Evolutionary conservation across 2,113 vertebrate species (phyloP).

Genomic region (Peromyscus californicus): DNA sequence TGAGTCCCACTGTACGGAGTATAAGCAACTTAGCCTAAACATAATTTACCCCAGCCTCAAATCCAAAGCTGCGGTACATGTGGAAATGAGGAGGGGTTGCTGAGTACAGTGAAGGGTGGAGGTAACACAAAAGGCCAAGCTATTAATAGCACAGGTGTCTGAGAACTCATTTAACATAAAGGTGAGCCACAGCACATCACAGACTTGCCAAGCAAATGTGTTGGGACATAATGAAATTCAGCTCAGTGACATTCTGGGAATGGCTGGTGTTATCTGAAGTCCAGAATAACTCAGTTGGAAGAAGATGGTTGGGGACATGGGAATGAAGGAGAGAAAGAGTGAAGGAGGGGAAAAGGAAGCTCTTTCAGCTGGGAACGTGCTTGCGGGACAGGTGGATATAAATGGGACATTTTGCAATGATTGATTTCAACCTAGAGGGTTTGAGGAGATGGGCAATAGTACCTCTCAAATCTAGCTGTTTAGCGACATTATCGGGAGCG

Average conservation of each 20-base stretch:
- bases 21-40: fast-evolving
- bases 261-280: slow-evolving; percentile 51
- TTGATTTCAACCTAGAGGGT: slow-evolving; percentile 32
- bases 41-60: not conserved
- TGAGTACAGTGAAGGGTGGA: slow-evolving; percentile 36
- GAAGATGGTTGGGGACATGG: not conserved
- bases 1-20: not conserved
- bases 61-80: not conserved
- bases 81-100: not conserved
- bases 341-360: not conserved
- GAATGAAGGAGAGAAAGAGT: not conserved
- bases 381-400: slow-evolving; percentile 27
- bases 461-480: not conserved
- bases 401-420: slow-evolving; percentile 47
- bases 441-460: not conserved
- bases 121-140: slow-evolving; percentile 56
- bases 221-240: slow-evolving; percentile 72
- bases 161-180: slow-evolving; percentile 73
- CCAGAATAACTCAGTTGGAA: slow-evolving; percentile 51
- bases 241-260: slow-evolving; percentile 52
- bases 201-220: slow-evolving; percentile 57
- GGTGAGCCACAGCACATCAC: slow-evolving; percentile 37
- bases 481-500: not conserved
- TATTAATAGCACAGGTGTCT: slow-evolving; percentile 52
- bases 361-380: slow-evolving; percentile 4